Base-by-base conservation (phyloP, 2,888 invertebrate genomes). In the Lycocerus yunnanus region DNA sequence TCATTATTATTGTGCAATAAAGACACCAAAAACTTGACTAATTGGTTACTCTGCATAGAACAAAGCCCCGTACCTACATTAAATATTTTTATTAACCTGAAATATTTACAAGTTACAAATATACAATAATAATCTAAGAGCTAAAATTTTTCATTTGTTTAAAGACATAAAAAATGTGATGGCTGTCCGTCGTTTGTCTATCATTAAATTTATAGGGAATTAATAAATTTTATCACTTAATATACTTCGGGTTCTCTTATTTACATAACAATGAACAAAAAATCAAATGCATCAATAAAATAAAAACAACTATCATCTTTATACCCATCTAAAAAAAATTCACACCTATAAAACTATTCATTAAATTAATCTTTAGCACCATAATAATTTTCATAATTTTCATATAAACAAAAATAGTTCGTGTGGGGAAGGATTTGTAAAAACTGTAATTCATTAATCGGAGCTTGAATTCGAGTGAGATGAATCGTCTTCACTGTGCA, bases 401-500 rank as follows among this genome's bases (percentile, higher is more conserved):
- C 43, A 43, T 43, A 43, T 43, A 43, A 43, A 43, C n/a, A 43
- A 43, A 43, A 43, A 43, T 0, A 43, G 43, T 43, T 43, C 43
- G 43, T 43, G 5, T 43, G 43, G 43, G 43, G 43, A 43, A 63
- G 61, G 16, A 13, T 5, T 63, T 18, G 16, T 61, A 61, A 63
- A 61, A 63, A 20, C 16, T 18, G n/a, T 13, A 63, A 18, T 63
- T 20, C 18, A 18, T 20, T 63, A 71, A 61, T 18, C 66, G 15
- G 66, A 66, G 61, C 78, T 86, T 83, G 58, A 81, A 77, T 43
- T 43, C 6, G 43, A 43, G 13, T 8, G 6, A 43, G 43, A 43
- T 43, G 78, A 85, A 24, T 79, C 78, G 20, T 78, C 78, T 61
- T 72, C 83, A 24, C 79, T 81, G 71, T 81, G 81, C 13, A 71